Percentiles rank a stretch among this genome's conserved stretches.
phyloP scores from a whole-genome alignment of 2,113 vertebrate species.

The Anguilla rostrata region DNA sequence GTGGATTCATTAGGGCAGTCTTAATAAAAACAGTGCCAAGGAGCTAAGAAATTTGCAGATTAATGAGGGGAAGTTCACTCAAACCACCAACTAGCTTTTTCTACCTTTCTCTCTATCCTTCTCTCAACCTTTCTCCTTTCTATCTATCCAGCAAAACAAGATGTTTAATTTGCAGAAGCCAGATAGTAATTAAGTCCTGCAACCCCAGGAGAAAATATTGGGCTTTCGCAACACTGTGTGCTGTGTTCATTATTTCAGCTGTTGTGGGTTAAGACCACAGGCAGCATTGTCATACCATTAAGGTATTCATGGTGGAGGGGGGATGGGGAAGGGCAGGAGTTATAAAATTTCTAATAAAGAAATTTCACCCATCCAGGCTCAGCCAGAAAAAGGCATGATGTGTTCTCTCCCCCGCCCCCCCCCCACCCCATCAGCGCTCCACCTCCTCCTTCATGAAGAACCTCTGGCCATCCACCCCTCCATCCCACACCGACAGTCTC shows the following conservation, averaged over 20 bases:
- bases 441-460: slow-evolving; percentile 80
- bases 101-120: background rate
- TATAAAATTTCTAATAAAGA: slow-evolving; percentile 77
- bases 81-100: background rate
- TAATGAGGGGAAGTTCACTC: slow-evolving; percentile 1
- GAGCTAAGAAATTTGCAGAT: background rate
- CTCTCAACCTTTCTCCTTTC: slow-evolving; percentile 37
- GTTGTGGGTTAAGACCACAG: slow-evolving; percentile 69
- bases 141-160: slow-evolving; percentile 52
- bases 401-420: slow-evolving; percentile 78
- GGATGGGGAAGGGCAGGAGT: slow-evolving; percentile 70
- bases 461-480: slow-evolving; percentile 59
- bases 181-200: slow-evolving; percentile 61
- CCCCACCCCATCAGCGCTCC: slow-evolving; percentile 83
- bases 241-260: slow-evolving; percentile 64
- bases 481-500: slow-evolving; percentile 45
- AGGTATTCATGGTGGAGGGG: slow-evolving; percentile 68
- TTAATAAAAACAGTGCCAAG: slow-evolving; percentile 41
- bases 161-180: slow-evolving; percentile 52
- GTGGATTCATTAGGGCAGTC: slow-evolving; percentile 51
- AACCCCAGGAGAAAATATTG: slow-evolving; percentile 61
- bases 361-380: slow-evolving; percentile 82
- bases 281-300: slow-evolving; percentile 69
- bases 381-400: slow-evolving; percentile 84
- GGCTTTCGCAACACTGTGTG: slow-evolving; percentile 52